Base-by-base conservation (phyloP, 2,113 vertebrate species). In the Callionymus lyra region DNA sequence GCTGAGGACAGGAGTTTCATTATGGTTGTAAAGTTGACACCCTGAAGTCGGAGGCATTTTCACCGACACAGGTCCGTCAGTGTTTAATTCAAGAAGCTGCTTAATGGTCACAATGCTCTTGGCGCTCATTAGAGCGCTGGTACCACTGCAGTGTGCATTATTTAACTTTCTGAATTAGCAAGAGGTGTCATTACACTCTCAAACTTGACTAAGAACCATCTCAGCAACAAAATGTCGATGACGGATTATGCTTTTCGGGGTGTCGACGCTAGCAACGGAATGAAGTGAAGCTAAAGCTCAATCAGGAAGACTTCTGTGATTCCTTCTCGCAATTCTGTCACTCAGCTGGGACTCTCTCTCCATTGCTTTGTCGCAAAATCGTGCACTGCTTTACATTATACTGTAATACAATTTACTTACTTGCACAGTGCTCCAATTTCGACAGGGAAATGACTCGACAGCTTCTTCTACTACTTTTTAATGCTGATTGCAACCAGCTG, bases 1-100 rank as follows among this genome's bases (percentile, higher is more conserved):
- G 45, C 47, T 33, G 46, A 66, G 45, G 55, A 38, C 1, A 38
- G 47, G 49, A 32, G 45, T 38, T 67, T 41, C 52, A 67, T 63
- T 60, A 54, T 16, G 43, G 54, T 49, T 51, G 35, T 55, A 46
- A 47, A 61, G 52, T 48, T 56, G 41, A 12, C 16, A 16, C 44
- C n/a, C 27, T 46, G 37, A 12, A 40, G 39, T 51, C 39, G 37
- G 17, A 44, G 36, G 33, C 5, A 19, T 41, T 15, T 44, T 27
- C 21, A 27, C 21, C 8, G 21, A 27, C 21, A 27, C 21, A 27
- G 21, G 21, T 27, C 21, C 21, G 8, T 48, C 31, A 17, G 21
- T 38, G 47, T 48, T 58, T 53, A 32, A 54, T 51, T 66, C 15
- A 31, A 10, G 31, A 21, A 45, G 12, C 50, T 36, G 27, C 18